These are phyloP conservation scores for Cebidichthys violaceus DNA, from an alignment of 2,113 vertebrate genomes.

Conservation along the genomic window DNA sequence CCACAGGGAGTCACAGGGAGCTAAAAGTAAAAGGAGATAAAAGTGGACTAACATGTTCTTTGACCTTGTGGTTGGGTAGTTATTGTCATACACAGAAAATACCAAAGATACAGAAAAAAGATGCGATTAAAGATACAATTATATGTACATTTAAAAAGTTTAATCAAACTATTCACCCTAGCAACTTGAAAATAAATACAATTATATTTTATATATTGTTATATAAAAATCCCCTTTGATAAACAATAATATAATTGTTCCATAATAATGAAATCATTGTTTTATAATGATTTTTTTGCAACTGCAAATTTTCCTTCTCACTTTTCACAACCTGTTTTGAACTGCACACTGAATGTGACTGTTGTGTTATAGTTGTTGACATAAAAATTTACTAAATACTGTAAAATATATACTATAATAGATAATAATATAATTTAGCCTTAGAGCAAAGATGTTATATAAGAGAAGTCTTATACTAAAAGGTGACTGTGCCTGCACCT, in stretches of 20 bases:
- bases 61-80: conserved; percentile 9
- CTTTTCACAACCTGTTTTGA: not conserved
- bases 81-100: not conserved
- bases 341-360: not conserved
- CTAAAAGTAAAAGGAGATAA: not conserved
- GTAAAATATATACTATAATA: not conserved
- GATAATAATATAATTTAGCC: not conserved
- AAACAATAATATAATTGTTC: not conserved
- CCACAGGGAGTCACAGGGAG: not conserved
- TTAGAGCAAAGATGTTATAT: not conserved
- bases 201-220: not conserved
- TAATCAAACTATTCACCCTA: not conserved
- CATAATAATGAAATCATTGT: no score
- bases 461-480: conserved; percentile 3
- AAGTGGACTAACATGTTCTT: conserved; percentile 1
- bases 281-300: not conserved
- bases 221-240: not conserved
- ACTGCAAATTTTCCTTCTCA: not conserved
- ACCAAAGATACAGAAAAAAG: not conserved
- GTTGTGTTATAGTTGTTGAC: not conserved
- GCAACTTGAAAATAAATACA: not conserved
- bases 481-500: conserved; percentile 18
- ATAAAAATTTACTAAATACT: not conserved
- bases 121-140: not conserved
- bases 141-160: not conserved